Base-by-base conservation (phyloP, 1,140 invertebrate genomes). In the Penaeus chinensis region DNA sequence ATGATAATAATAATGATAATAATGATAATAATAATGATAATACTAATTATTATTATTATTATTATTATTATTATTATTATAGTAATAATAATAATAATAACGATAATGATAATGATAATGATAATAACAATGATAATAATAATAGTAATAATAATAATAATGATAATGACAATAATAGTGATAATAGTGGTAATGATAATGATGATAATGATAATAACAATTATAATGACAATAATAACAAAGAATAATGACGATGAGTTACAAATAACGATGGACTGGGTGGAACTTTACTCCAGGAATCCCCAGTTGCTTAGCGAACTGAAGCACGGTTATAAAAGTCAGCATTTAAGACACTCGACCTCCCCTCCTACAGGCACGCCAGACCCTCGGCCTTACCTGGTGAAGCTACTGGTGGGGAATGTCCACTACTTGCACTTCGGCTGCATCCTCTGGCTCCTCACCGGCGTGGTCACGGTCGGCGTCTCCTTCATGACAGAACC, bases 361-460 rank as follows among this genome's bases (percentile, higher is more conserved):
- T 16, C 54, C n/a, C 19, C 18, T 22, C 24, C 66, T 82, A 13
- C 42, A 85, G 88, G 27, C 20, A 11, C 42, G 27, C 82, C 82
- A 54, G 92, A 92, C 84, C 89, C 84, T 8, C 87, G 92, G 82
- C 93, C 93, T 20, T 90, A 91, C 32, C 91, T 90, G 74, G 91
- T 92, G 42, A 91, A 91, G 24, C 78, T 76, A 22, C 91, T 93
- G 54, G 89, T 94, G 22, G 91, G 90, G 11, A 91, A 93, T 63
- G 91, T 94, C 82, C 93, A 94, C 85, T 94, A 93, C 91, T 92
- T 94, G 88, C 93, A 94, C 90, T 94, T 93, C 89, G 91, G 91
- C 19, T 88, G 92, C 61, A 90, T 93, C 24, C 90, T 93, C 16
- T 94, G 93, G 69, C 27, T 92, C 20, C 90, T 93, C 22, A 92